Evolutionary conservation across 2,113 vertebrate genomes (phyloP).

Genomic region (Actinemys pallida): DNA sequence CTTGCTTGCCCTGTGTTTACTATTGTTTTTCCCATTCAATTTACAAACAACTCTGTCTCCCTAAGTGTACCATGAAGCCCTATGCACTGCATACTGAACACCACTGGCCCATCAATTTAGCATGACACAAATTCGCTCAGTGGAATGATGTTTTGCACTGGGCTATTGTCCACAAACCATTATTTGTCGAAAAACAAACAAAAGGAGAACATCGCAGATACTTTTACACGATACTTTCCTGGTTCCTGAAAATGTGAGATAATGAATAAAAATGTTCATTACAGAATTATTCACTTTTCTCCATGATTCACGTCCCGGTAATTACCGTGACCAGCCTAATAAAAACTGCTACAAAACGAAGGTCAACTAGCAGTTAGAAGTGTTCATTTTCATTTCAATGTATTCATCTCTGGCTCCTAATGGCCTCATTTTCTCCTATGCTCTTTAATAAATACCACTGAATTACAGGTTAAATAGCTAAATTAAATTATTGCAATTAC

Average conservation of each 20-base stretch:
- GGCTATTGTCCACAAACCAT: slow-evolving; percentile 77
- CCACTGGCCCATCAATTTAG: slow-evolving; percentile 8
- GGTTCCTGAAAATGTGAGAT: slow-evolving; percentile 85
- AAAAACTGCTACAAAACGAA: slow-evolving; percentile 96
- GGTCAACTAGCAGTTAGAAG: slow-evolving; percentile 99
- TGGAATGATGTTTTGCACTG: slow-evolving; percentile 2
- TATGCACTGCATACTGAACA: fast-evolving
- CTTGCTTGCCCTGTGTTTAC: not conserved
- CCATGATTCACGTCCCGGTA: slow-evolving; percentile 94
- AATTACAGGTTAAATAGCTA: slow-evolving; percentile 99
- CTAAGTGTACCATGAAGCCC: not conserved
- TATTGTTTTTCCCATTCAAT: not conserved
- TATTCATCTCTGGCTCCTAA: slow-evolving; percentile 98
- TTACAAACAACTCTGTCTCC: slow-evolving; percentile 9
- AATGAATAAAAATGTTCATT: slow-evolving; percentile 98
- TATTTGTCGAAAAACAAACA: slow-evolving; percentile 79
- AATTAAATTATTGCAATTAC: slow-evolving; percentile 99
- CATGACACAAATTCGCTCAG: not conserved
- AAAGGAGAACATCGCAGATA: slow-evolving; percentile 45
- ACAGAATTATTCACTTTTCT: slow-evolving; percentile 94
- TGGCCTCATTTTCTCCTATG: slow-evolving; percentile 98
- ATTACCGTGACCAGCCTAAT: slow-evolving; percentile 96
- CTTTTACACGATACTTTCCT: slow-evolving; percentile 64
- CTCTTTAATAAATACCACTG: slow-evolving; percentile 99
- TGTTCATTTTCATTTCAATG: slow-evolving; percentile 99